These are phyloP conservation scores for Mechanitis mazaeus DNA, from an alignment of 2,888 invertebrate species.

Conservation along the genomic window DNA sequence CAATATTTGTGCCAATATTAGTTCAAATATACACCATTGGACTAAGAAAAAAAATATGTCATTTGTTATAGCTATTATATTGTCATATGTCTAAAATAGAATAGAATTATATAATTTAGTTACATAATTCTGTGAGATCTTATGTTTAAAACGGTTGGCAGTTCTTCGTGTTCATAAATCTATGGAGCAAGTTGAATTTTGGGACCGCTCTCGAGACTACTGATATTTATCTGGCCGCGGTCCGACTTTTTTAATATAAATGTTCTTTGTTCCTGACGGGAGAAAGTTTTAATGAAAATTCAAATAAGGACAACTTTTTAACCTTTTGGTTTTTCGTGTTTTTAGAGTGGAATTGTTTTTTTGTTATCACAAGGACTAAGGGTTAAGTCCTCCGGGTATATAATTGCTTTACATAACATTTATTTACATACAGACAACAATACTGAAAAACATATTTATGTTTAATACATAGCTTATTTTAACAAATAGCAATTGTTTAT, in stretches of 20 bases:
- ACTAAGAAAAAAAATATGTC: too few species aligned
- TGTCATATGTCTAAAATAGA: background rate
- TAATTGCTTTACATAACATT: conserved; percentile 20
- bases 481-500: too few species aligned
- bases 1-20: too few species aligned
- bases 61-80: too few species aligned
- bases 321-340: conserved; percentile 63
- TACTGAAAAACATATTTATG: background rate
- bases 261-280: conserved; percentile 76
- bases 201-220: conserved; percentile 72
- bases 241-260: conserved; percentile 77
- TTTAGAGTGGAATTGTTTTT: conserved; percentile 56
- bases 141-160: conserved; percentile 18
- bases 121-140: background rate
- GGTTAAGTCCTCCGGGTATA: conserved; percentile 26
- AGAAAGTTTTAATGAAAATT: conserved; percentile 73
- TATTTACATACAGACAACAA: background rate
- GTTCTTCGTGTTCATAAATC: conserved; percentile 43
- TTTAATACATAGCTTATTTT: too few species aligned
- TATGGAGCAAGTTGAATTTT: conserved; percentile 64
- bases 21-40: too few species aligned
- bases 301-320: conserved; percentile 71
- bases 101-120: background rate
- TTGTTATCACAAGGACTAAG: conserved; percentile 55
- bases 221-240: conserved; percentile 75